phyloP scores from a whole-genome alignment of 2,797 vertebrate species.

The Diplodus sargus region DNA sequence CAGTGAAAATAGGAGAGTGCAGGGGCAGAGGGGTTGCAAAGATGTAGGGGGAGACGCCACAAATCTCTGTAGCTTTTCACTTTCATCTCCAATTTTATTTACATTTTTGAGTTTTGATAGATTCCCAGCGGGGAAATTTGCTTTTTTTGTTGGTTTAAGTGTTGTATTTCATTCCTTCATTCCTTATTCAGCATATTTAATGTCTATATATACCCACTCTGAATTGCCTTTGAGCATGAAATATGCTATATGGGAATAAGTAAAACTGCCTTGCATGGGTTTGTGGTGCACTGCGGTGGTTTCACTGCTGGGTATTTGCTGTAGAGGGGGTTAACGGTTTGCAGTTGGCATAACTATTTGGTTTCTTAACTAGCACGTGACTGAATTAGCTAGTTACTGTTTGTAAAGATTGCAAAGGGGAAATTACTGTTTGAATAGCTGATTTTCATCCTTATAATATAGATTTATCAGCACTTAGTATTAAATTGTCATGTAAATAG shows the following conservation, averaged over 20 bases:
- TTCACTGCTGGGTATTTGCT: too few relatives aligned
- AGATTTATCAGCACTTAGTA: neutral
- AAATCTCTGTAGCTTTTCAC: neutral
- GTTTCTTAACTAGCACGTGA: too few relatives aligned
- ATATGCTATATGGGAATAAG: neutral
- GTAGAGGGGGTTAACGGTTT: too few relatives aligned
- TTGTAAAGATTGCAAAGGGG: neutral
- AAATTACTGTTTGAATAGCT: neutral
- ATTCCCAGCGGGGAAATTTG: neutral
- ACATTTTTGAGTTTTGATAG: neutral
- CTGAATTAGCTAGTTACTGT: too few relatives aligned
- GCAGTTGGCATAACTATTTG: too few relatives aligned
- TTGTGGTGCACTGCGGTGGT: too few relatives aligned
- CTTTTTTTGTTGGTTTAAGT: neutral
- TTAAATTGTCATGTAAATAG: too few relatives aligned
- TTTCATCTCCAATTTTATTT: neutral
- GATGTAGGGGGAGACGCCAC: neutral
- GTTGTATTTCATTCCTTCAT: neutral
- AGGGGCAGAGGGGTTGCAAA: too few relatives aligned
- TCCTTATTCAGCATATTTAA: neutral
- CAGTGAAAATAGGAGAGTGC: too few relatives aligned
- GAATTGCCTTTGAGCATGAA: neutral
- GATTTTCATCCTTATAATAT: neutral
- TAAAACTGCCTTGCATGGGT: too few relatives aligned
- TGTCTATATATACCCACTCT: neutral